Percentiles rank a stretch among this genome's conserved stretches.
Conservation (phyloP, 2,888 invertebrate genomes). For the Dryococelus australis region DNA sequence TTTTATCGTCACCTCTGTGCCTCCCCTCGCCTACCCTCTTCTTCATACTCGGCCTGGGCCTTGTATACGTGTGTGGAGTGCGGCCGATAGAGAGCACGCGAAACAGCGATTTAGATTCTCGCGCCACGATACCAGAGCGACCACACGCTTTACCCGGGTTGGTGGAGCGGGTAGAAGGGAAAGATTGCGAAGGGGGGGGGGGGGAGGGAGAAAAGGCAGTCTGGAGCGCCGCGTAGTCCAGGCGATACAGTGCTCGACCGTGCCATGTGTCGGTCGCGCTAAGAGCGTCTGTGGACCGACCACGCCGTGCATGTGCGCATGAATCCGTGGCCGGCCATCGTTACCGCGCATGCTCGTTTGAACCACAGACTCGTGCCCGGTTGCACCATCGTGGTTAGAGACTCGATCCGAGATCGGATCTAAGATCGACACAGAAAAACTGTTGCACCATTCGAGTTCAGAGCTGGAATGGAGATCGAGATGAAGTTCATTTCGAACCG, state of each 20-base stretch:
- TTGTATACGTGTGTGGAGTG: constrained; percentile 7
- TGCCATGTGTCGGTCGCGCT: not conserved
- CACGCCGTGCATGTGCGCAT: no score
- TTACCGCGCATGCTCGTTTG: no score
- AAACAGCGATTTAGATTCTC: not conserved
- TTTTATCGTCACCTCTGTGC: constrained; percentile 16
- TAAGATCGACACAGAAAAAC: no score
- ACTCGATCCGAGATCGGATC: no score
- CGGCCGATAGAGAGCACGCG: not conserved
- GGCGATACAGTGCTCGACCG: not conserved
- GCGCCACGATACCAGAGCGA: not conserved
- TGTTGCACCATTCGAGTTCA: no score
- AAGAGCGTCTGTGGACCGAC: not conserved
- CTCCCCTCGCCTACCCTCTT: not conserved
- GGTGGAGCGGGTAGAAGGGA: no score
- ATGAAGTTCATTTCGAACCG: no score
- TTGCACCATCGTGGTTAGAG: no score
- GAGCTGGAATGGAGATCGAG: no score
- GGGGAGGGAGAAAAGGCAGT: not conserved
- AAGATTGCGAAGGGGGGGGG: not conserved
- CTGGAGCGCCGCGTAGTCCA: not conserved
- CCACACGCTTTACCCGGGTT: not conserved
- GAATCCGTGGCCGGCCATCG: no score
- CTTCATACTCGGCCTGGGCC: no score
- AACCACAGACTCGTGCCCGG: no score